A percentile compares a stretch with the other conserved stretches of the same genome.
Evolutionary conservation across 2,113 vertebrate genomes (phyloP).

Genomic region (Nannospalax galili): DNA sequence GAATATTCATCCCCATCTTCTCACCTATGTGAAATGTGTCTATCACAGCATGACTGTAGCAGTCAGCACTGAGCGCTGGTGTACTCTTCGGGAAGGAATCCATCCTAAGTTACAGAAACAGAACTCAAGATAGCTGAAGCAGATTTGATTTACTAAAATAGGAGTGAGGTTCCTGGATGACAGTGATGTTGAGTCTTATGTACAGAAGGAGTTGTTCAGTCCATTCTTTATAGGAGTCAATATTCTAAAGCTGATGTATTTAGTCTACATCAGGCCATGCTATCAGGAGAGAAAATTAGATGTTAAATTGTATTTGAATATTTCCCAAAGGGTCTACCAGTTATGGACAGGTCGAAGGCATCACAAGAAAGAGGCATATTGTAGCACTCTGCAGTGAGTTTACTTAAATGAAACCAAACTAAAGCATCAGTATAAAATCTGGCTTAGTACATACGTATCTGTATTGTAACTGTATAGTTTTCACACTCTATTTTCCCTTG

Average conservation of each 20-base stretch:
- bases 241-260: background rate
- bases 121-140: background rate
- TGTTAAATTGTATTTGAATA: background rate
- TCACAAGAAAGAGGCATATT: background rate
- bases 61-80: background rate
- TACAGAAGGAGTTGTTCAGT: background rate
- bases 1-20: background rate
- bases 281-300: background rate
- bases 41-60: background rate
- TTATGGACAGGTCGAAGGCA: accelerated
- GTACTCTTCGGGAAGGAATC: background rate
- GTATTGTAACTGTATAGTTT: background rate
- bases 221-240: background rate
- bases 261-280: background rate
- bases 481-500: background rate
- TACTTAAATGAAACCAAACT: background rate
- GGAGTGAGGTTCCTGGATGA: background rate
- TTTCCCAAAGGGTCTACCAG: accelerated
- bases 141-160: background rate
- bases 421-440: background rate
- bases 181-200: background rate
- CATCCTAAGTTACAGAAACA: background rate
- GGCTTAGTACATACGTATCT: background rate
- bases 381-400: background rate
- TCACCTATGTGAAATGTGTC: background rate